phyloP scores from a whole-genome alignment of 2,797 vertebrate genomes.

The Platyrinchus mystaceus region DNA sequence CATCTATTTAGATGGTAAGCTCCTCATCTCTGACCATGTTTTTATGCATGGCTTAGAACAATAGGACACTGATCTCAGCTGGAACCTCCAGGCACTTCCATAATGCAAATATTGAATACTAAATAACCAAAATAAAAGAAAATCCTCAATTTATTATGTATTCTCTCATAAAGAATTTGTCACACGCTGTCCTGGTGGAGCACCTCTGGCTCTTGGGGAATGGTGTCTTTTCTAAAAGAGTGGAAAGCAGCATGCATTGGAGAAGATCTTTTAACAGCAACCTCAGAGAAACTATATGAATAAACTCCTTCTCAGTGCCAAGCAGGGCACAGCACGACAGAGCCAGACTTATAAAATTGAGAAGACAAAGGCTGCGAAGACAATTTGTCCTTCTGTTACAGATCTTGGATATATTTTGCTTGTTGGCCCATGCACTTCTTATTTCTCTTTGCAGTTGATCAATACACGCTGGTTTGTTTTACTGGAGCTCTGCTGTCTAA shows the following conservation, averaged over 20 bases:
- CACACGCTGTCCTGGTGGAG: neutral
- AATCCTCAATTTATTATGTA: slow-evolving; percentile 62
- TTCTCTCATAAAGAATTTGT: slow-evolving; percentile 22
- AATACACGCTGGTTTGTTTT: neutral
- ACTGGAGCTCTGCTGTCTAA: neutral
- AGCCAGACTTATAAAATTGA: slow-evolving; percentile 15
- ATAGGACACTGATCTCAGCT: slow-evolving; percentile 55
- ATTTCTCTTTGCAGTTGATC: neutral
- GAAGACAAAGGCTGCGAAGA: slow-evolving; percentile 51
- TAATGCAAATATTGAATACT: slow-evolving; percentile 63
- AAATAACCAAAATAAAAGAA: slow-evolving; percentile 62
- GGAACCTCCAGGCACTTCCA: slow-evolving; percentile 59
- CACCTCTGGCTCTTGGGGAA: neutral
- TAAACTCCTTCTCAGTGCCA: neutral
- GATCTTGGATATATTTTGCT: neutral
- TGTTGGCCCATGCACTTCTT: neutral
- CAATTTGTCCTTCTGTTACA: neutral
- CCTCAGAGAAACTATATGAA: slow-evolving; percentile 10
- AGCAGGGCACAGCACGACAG: slow-evolving; percentile 4
- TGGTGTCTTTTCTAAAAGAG: neutral
- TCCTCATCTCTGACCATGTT: slow-evolving; percentile 35
- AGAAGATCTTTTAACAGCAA: neutral
- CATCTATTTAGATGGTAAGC: slow-evolving; percentile 62
- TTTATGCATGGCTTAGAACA: slow-evolving; percentile 53
- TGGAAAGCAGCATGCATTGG: neutral